A percentile compares a stretch with the other conserved stretches of the same genome.
Evolutionary conservation across 2,888 invertebrate species (phyloP).

Genomic region (Ceriagrion tenellum): DNA sequence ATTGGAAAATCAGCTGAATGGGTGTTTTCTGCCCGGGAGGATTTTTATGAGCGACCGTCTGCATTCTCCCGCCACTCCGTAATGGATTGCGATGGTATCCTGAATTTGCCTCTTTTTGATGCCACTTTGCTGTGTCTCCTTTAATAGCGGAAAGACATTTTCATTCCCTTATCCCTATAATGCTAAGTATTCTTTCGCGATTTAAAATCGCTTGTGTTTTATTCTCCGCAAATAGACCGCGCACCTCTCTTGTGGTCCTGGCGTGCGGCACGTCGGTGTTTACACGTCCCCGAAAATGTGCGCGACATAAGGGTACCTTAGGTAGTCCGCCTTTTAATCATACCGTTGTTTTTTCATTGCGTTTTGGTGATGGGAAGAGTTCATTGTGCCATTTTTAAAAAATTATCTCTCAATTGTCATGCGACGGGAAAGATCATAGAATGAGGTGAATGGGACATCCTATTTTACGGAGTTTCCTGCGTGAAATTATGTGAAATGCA

Average conservation of each 20-base stretch:
- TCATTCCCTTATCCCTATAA: too few species aligned
- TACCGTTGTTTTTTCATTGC: background rate
- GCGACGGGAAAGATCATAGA: background rate
- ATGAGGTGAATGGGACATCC: background rate
- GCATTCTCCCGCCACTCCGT: constrained; percentile 46
- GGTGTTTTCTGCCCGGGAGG: background rate
- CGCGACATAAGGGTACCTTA: background rate
- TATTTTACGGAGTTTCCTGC: too few species aligned
- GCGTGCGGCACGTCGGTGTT: constrained; percentile 34
- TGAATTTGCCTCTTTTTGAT: background rate
- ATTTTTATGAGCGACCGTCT: constrained; percentile 23
- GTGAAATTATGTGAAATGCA: too few species aligned
- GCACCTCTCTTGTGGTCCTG: background rate
- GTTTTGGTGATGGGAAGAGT: background rate
- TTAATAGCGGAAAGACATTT: background rate
- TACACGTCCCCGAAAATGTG: constrained; percentile 25
- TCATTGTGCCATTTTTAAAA: background rate
- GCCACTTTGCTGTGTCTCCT: background rate
- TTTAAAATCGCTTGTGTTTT: background rate
- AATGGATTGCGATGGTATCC: background rate
- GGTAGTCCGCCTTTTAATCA: background rate
- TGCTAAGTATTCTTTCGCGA: background rate
- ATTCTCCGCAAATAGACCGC: constrained; percentile 23
- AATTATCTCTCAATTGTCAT: background rate
- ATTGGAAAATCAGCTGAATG: background rate